Base-by-base conservation (phyloP, 1,140 invertebrate genomes). In the Trachymyrmex septentrionalis region DNA sequence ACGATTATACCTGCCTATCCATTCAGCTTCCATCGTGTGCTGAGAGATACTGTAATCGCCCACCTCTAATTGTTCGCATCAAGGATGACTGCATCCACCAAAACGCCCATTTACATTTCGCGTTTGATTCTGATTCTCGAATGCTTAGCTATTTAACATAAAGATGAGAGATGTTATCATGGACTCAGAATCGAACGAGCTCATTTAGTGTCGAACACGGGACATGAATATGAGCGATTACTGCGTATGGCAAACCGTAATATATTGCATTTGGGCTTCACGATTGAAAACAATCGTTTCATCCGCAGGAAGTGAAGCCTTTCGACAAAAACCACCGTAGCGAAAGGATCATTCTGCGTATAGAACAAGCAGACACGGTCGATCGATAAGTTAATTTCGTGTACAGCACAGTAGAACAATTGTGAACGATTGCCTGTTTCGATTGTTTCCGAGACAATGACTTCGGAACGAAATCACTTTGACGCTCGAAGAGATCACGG, bases 281-380 rank as follows among this genome's bases (percentile, higher is more conserved):
- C 19, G 34, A 82, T 34, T 3, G 72, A 73, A 84, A 81, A 38
- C n/a, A 71, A 71, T 81, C 34, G 21, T 30, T 55, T 34, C 24
- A 5, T 59, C 21, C 16, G 53, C 64, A 14, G 55, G 6, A 50
- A 48, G 38, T 75, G 27, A 63, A 73, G 30, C 44, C 19, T 50
- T 34, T 75, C 24, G 38, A 34, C 7, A 34, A 63, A 48, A 48
- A 38, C 38, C 14, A 48, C 44, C 69, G 69, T 75, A 84, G 44
- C 24, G 80, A 73, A 82, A 73, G 80, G 80, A 82, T 82, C 73
- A 84, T 48, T 55, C 64, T 50, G 2, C 16, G 78, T 61, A 38
- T 21, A 48, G 30, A 69, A 55, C 48, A 81, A 81, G 77, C 77
- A 71, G 67, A 34, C 66, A 55, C 64, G 34, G 48, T 55, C 50